Conservation (phyloP, 2,113 vertebrate genomes). For the Notarius lentiginosus region DNA sequence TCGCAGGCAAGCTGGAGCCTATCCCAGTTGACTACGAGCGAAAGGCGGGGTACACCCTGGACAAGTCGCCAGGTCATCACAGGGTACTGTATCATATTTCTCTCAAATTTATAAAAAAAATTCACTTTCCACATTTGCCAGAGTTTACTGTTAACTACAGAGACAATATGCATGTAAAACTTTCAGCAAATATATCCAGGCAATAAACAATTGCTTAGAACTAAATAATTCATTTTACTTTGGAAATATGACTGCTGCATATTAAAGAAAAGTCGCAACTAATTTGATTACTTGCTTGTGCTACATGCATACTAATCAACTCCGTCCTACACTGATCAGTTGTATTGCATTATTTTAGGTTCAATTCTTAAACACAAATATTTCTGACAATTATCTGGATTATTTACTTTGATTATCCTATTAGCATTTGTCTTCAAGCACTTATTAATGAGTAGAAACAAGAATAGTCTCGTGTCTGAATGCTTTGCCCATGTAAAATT, state of each 20-base stretch:
- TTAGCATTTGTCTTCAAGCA: background rate
- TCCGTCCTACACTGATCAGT: background rate
- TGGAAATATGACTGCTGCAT: conserved; percentile 56
- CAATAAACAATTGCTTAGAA: conserved; percentile 58
- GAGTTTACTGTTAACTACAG: background rate
- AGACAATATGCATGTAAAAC: background rate
- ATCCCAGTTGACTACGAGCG: too few species aligned
- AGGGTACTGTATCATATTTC: too few species aligned
- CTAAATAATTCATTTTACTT: background rate
- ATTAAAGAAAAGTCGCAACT: conserved; percentile 54
- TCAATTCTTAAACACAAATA: background rate
- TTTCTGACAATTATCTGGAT: conserved; percentile 5
- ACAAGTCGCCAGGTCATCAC: too few species aligned
- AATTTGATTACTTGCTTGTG: conserved; percentile 49
- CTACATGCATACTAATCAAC: conserved; percentile 44
- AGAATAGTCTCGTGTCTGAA: background rate
- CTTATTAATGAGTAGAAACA: background rate
- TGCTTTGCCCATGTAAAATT: background rate
- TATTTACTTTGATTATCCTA: background rate
- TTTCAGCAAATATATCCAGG: background rate
- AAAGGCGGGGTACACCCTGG: too few species aligned
- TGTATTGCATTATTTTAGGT: background rate
- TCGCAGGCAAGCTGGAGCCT: too few species aligned
- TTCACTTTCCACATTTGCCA: background rate
- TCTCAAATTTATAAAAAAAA: too few species aligned